Evolutionary conservation across 2,113 vertebrate species (phyloP).

Genomic region (Bungarus multicinctus): DNA sequence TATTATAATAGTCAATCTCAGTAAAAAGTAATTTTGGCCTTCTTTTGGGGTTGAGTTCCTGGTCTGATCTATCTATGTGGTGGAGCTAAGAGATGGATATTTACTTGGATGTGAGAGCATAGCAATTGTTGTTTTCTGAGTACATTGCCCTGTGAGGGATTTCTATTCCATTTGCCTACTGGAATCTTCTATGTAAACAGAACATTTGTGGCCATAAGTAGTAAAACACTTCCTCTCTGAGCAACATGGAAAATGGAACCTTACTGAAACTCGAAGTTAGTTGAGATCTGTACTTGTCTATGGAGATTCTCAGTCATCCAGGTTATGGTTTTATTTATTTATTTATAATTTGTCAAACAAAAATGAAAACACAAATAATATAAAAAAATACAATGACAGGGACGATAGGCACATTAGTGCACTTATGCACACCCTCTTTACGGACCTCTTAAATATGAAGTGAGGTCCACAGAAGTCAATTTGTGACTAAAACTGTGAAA

Average conservation of each 20-base stretch:
- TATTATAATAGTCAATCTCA: not conserved
- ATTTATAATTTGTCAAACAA: too few relatives aligned
- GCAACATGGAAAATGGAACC: not conserved
- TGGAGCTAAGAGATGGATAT: not conserved
- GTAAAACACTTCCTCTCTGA: not conserved
- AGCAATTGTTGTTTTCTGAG: not conserved
- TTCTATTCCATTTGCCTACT: not conserved
- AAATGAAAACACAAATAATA: too few relatives aligned
- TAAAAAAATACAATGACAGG: too few relatives aligned
- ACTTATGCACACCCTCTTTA: too few relatives aligned
- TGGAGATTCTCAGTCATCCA: not conserved
- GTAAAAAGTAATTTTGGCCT: not conserved
- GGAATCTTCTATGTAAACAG: not conserved
- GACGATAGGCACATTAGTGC: too few relatives aligned
- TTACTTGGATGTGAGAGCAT: not conserved
- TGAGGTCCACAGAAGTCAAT: too few relatives aligned
- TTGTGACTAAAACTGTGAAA: too few relatives aligned
- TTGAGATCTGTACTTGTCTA: fast-evolving
- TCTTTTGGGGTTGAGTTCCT: not conserved
- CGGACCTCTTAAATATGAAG: too few relatives aligned
- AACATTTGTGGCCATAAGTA: not conserved
- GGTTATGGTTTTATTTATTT: not conserved
- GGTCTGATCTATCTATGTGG: not conserved
- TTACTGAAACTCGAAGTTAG: not conserved
- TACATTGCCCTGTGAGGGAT: not conserved